phyloP scores from a whole-genome alignment of 2,888 invertebrate species.

The Ophion ellenae region DNA sequence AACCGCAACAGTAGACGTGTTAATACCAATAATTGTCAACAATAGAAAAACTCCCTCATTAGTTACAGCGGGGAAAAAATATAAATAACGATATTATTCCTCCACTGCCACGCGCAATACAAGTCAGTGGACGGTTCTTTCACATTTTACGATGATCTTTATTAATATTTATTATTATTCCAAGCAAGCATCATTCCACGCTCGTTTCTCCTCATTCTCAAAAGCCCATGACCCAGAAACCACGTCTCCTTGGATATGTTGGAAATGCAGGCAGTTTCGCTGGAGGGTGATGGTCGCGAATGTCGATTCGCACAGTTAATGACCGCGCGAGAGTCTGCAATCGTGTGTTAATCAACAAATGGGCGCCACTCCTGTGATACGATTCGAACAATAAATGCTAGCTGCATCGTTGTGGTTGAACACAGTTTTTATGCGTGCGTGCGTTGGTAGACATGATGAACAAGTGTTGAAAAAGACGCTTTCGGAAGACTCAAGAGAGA shows the following conservation, averaged over 20 bases:
- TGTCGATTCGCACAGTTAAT: conserved; percentile 49
- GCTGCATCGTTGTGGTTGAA: neutral
- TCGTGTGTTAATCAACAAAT: conserved; percentile 16
- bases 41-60: conserved; percentile 53
- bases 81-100: conserved; percentile 52
- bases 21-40: conserved; percentile 65
- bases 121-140: conserved; percentile 26
- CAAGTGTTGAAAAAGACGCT: conserved; percentile 3
- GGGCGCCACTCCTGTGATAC: conserved; percentile 2
- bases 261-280: conserved; percentile 43
- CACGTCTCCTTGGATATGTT: conserved; percentile 36
- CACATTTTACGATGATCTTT: conserved; percentile 31
- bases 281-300: conserved; percentile 18
- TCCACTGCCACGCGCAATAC: conserved; percentile 7
- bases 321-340: conserved; percentile 53
- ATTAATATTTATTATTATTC: conserved; percentile 37
- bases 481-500: neutral
- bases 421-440: neutral
- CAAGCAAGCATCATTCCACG: conserved; percentile 18
- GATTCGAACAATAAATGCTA: neutral
- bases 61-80: conserved; percentile 52
- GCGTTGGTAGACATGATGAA: neutral
- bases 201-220: conserved; percentile 11
- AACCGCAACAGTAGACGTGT: conserved; percentile 56
- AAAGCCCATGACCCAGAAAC: conserved; percentile 61